These are phyloP conservation scores for Crotalus helleri DNA, from an alignment of 2,113 vertebrate genomes.

Conservation along the genomic window DNA sequence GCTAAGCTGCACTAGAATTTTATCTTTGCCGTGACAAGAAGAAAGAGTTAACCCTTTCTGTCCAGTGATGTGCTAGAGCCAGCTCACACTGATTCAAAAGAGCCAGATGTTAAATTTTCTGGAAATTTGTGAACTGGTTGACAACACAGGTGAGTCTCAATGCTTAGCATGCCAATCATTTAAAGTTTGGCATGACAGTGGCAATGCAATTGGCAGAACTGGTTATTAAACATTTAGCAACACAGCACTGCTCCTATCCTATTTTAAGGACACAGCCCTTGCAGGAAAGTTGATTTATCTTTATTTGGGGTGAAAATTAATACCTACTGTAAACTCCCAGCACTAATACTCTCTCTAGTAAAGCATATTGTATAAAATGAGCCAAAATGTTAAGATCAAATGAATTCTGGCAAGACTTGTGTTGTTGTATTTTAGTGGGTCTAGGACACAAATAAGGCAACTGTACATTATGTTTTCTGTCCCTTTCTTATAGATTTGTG, in stretches of 20 bases:
- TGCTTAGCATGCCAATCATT: background rate
- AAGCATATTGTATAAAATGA: background rate
- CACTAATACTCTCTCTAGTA: background rate
- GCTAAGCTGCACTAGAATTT: background rate
- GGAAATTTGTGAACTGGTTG: background rate
- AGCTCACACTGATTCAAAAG: background rate
- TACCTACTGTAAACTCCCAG: background rate
- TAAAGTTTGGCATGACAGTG: background rate
- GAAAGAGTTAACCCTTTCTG: background rate
- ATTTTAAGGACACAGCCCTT: background rate
- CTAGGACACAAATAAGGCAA: background rate
- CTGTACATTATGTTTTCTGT: background rate
- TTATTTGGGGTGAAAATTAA: background rate
- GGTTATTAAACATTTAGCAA: background rate
- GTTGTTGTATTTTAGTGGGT: background rate
- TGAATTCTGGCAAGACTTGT: background rate
- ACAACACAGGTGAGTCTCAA: background rate
- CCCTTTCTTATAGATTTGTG: background rate
- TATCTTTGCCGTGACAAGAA: background rate
- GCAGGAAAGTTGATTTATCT: background rate
- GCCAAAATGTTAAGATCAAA: background rate
- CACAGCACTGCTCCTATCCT: background rate
- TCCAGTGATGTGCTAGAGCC: background rate
- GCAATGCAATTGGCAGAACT: background rate
- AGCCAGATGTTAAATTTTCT: background rate